phyloP scores from a whole-genome alignment of 2,797 vertebrate species.

The Uromys caudimaculatus region DNA sequence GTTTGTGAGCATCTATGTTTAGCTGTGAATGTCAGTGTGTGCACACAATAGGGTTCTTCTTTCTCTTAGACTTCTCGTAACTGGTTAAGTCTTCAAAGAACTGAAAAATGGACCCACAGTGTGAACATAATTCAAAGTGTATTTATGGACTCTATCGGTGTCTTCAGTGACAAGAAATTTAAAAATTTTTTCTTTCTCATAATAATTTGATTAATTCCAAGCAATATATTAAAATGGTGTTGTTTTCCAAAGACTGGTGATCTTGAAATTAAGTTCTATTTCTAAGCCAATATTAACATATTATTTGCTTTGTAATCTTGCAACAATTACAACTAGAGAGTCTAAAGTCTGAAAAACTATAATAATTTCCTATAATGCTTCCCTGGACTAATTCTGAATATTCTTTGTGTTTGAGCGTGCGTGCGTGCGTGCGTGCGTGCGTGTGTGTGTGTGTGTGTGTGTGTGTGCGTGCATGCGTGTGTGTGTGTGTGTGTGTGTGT shows the following conservation, averaged over 20 bases:
- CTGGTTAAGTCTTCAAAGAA: not conserved
- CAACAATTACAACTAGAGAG: not conserved
- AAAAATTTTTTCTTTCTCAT: not conserved
- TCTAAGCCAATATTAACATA: not conserved
- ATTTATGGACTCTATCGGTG: not conserved
- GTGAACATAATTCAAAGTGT: not conserved
- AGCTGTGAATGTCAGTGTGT: not conserved
- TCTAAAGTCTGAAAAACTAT: not conserved
- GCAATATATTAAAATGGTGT: not conserved
- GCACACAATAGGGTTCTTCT: not conserved
- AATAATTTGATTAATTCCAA: slow-evolving; percentile 6
- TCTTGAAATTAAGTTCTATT: slow-evolving; percentile 30
- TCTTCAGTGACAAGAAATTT: not conserved
- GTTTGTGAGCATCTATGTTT: not conserved
- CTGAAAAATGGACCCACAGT: not conserved
- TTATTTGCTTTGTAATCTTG: slow-evolving; percentile 16
- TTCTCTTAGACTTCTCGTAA: not conserved
- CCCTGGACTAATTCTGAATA: not conserved
- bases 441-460: not conserved
- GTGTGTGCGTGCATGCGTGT: not conserved
- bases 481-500: not conserved
- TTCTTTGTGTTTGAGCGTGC: not conserved
- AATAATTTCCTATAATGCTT: not conserved
- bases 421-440: not conserved
- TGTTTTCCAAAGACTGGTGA: slow-evolving; percentile 5